Base-by-base conservation (phyloP, 2,797 vertebrate genomes). In the Netta rufina region DNA sequence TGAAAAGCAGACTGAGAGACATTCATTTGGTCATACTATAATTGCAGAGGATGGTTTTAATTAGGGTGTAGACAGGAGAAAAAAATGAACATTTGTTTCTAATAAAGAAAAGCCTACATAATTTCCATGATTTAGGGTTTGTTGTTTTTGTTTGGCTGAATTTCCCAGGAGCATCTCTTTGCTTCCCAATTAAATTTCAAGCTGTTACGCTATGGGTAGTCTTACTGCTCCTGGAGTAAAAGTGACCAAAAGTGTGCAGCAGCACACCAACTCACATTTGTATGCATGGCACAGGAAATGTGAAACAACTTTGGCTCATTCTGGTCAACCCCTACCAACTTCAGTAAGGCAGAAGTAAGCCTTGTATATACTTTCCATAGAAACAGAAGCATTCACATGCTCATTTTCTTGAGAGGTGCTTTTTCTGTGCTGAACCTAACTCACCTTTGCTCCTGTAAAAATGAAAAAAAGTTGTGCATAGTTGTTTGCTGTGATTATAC, bases 41-140 rank as follows among this genome's bases (percentile, higher is more conserved):
- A 95, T 94, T 95, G 70, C 67, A 93, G 53, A 92, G 95, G 96
- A 95, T 95, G 95, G 88, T 93, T 96, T 95, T 97, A 96, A 97
- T 97, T 95, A 97, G 92, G 47, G 86, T 73, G 74, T 33, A 92
- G 89, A 92, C 83, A 80, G 66, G 70, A 91, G 94, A 87, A 95
- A 74, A 83, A 77, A 76, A 80, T 84, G 90, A 95, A 90, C 92
- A 97, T 96, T 97, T 95, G 93, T 88, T 97, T 97, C 95, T 88
- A 94, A 96, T 95, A 96, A 93, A 83, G 88, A 97, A 96, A 97
- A 87, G 57, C n/a, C 86, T 94, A 89, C 61, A 86, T 70, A 57
- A 91, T 93, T 97, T 96, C 61, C 74, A 87, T 62, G 75, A 95
- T 92, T 96, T 96, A 77, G 66, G 74, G 91, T 94, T 77, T 78